Percentiles rank a stretch among this genome's conserved stretches.
Conservation (phyloP, 1,140 invertebrate genomes). For the Ctenoplectra terminalis region DNA sequence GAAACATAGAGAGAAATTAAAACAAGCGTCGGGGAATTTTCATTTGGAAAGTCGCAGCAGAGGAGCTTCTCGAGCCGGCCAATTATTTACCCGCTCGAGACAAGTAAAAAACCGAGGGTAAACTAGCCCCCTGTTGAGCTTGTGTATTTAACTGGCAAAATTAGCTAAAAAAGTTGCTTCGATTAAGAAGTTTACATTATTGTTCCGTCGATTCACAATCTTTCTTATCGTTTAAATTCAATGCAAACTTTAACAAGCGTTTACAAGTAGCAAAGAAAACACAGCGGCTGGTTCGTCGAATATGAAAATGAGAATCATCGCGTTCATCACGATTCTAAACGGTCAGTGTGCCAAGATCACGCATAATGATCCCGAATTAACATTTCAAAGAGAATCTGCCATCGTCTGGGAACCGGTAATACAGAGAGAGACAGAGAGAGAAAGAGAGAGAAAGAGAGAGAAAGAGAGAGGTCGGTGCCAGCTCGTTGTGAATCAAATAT, state of each 20-base stretch:
- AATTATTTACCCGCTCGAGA: constrained; percentile 22
- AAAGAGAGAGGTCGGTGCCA: constrained; percentile 24
- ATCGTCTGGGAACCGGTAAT: not conserved
- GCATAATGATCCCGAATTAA: constrained; percentile 58
- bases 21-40: constrained; percentile 26
- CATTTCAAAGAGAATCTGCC: constrained; percentile 52
- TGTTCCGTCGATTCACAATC: not conserved
- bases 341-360: constrained; percentile 66
- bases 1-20: constrained; percentile 14
- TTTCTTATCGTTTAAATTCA: not conserved
- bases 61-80: not conserved
- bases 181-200: constrained; percentile 18
- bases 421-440: no score
- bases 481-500: constrained; percentile 56
- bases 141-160: constrained; percentile 9
- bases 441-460: not conserved
- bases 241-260: not conserved
- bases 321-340: constrained; percentile 1
- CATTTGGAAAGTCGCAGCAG: constrained; percentile 2
- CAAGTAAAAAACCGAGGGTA: constrained; percentile 22
- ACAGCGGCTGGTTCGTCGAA: not conserved
- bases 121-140: not conserved
- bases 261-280: no score
- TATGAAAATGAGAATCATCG: constrained; percentile 21
- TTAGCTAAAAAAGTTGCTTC: constrained; percentile 9